Base-by-base conservation (phyloP, 2,888 invertebrate genomes). In the Mimachlamys varia region DNA sequence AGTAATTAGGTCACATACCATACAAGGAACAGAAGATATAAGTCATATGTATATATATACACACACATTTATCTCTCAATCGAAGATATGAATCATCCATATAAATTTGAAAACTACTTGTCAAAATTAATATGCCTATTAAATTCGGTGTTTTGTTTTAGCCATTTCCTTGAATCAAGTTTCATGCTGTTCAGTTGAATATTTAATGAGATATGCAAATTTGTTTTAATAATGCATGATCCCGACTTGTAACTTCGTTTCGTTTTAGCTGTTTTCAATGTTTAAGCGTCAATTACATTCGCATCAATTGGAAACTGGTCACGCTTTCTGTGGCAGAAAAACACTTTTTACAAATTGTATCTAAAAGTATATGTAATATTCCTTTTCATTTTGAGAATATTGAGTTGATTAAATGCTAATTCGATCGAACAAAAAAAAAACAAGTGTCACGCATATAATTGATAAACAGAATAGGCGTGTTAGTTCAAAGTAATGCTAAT, bases 171-270 rank as follows among this genome's bases (percentile, higher is more conserved):
- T 33, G 33, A 76, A 33, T 27, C 76, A 33, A 27, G 12, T 76
- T 76, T 3, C 58, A 33, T 76, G 12, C 76, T 76, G 76, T 76
- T 76, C 76, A 76, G 22, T 76, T 76, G 76, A 27, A 76, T 76
- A 76, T 76, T 58, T 76, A 76, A 76, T 76, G 62, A 76, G 33
- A 76, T 76, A 76, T 76, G 76, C 76, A 76, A 76, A 76, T 76
- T 76, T 7, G 5, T 27, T 76, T 76, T 76, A 76, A 76, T 33
- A 33, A 76, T 76, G 76, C 76, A 76, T 76, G 76, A 76, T 76
- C 33, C 0, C 33, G 76, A 4, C 27, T 13, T 76, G 7, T 33
- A 33, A 33, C 12, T 76, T 76, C 27, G 58, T 76, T 27, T 76
- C 10, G 27, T 76, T 76, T 33, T 76, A 27, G 17, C 7, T 33